These are phyloP conservation scores for Anarrhichthys ocellatus DNA, from an alignment of 2,113 vertebrate genomes.

Conservation along the genomic window DNA sequence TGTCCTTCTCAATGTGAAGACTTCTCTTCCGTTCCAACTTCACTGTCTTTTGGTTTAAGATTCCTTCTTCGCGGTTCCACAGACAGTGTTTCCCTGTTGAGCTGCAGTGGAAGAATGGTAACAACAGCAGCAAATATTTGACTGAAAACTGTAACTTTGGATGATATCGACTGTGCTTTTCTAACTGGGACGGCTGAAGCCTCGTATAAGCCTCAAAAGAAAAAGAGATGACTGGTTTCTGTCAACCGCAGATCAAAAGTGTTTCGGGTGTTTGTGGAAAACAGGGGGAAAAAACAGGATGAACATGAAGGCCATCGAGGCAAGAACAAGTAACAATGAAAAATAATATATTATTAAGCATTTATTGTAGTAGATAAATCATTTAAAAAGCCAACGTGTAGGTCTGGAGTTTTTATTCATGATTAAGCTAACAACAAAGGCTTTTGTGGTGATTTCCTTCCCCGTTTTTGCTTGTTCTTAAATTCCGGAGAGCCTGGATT, in stretches of 20 bases:
- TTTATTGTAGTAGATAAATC: neutral
- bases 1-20: neutral
- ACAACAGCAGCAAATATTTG: neutral
- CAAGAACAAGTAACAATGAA: neutral
- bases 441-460: neutral
- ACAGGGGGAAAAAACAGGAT: neutral
- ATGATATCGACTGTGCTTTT: neutral
- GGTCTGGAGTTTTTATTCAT: neutral
- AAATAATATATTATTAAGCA: neutral
- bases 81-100: neutral
- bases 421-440: neutral
- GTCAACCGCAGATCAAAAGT: neutral
- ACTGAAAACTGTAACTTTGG: neutral
- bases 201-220: neutral
- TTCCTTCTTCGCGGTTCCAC: neutral
- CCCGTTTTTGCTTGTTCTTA: neutral
- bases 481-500: no score
- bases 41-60: neutral
- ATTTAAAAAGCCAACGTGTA: neutral
- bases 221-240: neutral
- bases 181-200: neutral
- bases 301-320: neutral
- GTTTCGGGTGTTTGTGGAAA: neutral
- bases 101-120: neutral
- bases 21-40: neutral